Evolutionary conservation across 2,113 vertebrate genomes (phyloP).

Genomic region (Rattus norvegicus): DNA sequence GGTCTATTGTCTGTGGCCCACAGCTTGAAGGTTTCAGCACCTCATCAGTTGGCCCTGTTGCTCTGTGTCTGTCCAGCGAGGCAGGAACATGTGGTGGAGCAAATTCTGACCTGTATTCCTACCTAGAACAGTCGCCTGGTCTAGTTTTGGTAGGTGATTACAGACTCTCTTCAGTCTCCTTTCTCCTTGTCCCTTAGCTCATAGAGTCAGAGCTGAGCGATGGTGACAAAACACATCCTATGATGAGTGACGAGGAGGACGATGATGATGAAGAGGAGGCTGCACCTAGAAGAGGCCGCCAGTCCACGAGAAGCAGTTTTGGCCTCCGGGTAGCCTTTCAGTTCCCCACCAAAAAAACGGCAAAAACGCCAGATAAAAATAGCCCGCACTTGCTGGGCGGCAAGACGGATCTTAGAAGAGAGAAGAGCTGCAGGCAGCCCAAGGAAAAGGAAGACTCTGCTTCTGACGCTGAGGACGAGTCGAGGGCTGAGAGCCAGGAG

Average conservation of each 20-base stretch:
- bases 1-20: background rate
- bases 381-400: slow-evolving; percentile 66
- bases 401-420: slow-evolving; percentile 71
- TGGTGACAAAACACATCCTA: slow-evolving; percentile 83
- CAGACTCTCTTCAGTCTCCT: background rate
- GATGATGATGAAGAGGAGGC: slow-evolving; percentile 75
- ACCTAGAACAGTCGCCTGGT: background rate
- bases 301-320: slow-evolving; percentile 86
- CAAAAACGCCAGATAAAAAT: slow-evolving; percentile 70
- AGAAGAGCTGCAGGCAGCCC: slow-evolving; percentile 65
- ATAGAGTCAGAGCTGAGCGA: slow-evolving; percentile 85
- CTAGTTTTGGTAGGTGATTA: background rate
- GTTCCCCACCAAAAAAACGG: slow-evolving; percentile 91
- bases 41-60: background rate
- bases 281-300: slow-evolving; percentile 62
- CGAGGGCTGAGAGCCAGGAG: slow-evolving; percentile 85
- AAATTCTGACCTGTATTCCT: background rate
- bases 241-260: slow-evolving; percentile 82
- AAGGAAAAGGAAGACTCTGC: slow-evolving; percentile 75
- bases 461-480: slow-evolving; percentile 86
- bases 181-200: slow-evolving; percentile 76
- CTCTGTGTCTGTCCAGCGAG: background rate
- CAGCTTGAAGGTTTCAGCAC: too few relatives aligned
- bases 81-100: too few relatives aligned
- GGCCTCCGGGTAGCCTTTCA: slow-evolving; percentile 93